Percentiles rank a stretch among this genome's conserved stretches.
phyloP scores from a whole-genome alignment of 1,140 invertebrate species.

The Ips nitidus region DNA sequence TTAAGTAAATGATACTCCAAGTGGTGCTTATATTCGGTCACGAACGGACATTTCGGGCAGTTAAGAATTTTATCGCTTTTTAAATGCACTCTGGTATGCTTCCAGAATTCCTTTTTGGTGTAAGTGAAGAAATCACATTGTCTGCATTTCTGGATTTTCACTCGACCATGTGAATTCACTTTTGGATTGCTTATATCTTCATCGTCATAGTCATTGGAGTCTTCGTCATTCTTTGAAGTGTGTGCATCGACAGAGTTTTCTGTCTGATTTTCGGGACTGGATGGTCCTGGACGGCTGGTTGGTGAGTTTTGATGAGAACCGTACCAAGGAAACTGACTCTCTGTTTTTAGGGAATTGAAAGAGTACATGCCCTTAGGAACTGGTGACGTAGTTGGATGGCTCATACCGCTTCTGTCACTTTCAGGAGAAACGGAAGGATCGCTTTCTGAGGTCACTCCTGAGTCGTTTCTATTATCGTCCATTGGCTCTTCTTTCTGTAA shows the following conservation, averaged over 20 bases:
- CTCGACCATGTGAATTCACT: constrained; percentile 79
- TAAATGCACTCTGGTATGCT: constrained; percentile 88
- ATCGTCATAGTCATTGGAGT: constrained; percentile 61
- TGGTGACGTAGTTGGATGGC: not conserved
- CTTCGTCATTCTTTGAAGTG: constrained; percentile 20
- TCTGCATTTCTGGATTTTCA: constrained; percentile 90
- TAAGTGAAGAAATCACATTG: constrained; percentile 83
- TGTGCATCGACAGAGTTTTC: not conserved
- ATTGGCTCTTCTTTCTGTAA: constrained; percentile 52
- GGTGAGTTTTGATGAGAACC: not conserved
- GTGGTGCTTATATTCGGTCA: constrained; percentile 99
- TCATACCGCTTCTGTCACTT: constrained; percentile 42
- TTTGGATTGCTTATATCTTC: constrained; percentile 66
- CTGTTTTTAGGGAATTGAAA: not conserved
- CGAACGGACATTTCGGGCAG: constrained; percentile 93
- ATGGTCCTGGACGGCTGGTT: not conserved
- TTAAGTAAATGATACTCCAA: constrained; percentile 93
- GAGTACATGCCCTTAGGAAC: not conserved
- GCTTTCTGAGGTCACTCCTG: constrained; percentile 48
- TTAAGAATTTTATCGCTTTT: constrained; percentile 88
- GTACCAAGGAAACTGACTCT: not conserved
- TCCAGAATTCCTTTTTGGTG: constrained; percentile 92
- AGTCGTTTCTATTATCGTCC: constrained; percentile 49
- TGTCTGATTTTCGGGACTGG: constrained; percentile 42
- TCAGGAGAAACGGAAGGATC: constrained; percentile 47